Evolutionary conservation across 53 echinoderm and acorn worm species (phyloP), one percentile per base, ranked within the genome.

Genomic region (Echinarachnius parma): DNA sequence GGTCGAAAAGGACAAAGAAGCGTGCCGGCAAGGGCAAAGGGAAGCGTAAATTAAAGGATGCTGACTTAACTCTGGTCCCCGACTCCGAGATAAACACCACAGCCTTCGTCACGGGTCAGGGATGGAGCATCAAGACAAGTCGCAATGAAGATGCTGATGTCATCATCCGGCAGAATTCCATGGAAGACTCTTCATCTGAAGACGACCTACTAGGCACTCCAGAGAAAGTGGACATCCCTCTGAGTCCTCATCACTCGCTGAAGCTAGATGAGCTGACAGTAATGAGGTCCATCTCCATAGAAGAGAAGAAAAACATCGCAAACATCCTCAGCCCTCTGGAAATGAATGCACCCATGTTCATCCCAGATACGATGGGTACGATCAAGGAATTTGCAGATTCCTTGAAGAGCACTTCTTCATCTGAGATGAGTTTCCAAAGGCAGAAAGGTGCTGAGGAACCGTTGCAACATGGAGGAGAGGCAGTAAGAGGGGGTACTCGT

Each of bases 81-180:
- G 91, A 98, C 9, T 59, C 72, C 8, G 98, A 98, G 47, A 42
- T 74, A 16, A 76, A 66, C 33, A 91, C 61, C 7, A 91, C 88
- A 28, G 98, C 98, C 0, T 98, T 98, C 74, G 88, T 98, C 29
- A 85, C 91, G 3, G 98, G 98, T 4, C 85, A 91, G 62, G 98
- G 98, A 27, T 98, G 98, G 98, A 87, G 86, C 34, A 98, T 98
- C 34, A 88, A 92, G 75, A 98, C 98, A 1, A 57, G 77, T 15
- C 64, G 86, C 22, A 91, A 98, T 47, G 98, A 98, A 62, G 74
- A 72, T 4, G 86, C 85, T 25, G 91, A 85, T 70, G 80, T 98
- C 30, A 88, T 92, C 56, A 35, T 91, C 58, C 77, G 56, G 15
- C 70, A 60, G 4, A 8, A 22, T 25, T 18, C 39, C 16, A 28